Evolutionary conservation across 2,888 invertebrate species (phyloP), one percentile per base, ranked within the genome.

Genomic region (Drosophila pseudotakahashii): DNA sequence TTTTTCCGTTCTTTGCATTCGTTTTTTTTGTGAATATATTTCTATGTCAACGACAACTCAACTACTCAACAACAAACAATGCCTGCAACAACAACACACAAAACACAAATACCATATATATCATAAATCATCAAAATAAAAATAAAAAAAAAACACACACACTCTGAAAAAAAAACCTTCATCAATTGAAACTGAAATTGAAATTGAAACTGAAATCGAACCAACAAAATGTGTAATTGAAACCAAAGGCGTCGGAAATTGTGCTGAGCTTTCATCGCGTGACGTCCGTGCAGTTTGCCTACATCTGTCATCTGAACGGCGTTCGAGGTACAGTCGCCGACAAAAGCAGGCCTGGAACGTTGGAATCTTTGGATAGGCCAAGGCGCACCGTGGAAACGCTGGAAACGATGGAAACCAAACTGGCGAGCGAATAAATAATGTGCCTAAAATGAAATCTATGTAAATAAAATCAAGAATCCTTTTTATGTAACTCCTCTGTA

Each of bases 181-280:
- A 59, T 34, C 32, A 52, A 59, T 41, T 51, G 41, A 59, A 51
- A 11, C 9, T 14, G 26, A 59, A 51, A 11, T 13, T 14, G 26
- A 45, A 48, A 59, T 9, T 30, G 30, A 30, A 30, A 30, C 26
- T 26, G 26, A 45, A 64, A 45, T 16, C n/a, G 36, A 59, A 67
- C 55, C 37, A 60, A 47, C 16, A 58, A 59, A 58, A 59, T 62
- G 51, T 51, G 34, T 50, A 63, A 59, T 48, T 48, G 26, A 66
- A 75, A 66, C 52, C 53, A 90, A 93, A 96, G 95, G 95, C 95
- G 89, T 93, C 93, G 90, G 93, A 94, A 92, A 94, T 95, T 91
- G 94, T 94, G 88, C 93, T 94, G 91, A 94, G 94, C 92, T 93
- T 96, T 90, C 95, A 96, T 92, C 94, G 96, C 92, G 94, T 96